Evolutionary conservation across 2,113 vertebrate genomes (phyloP), one percentile per base, ranked within the genome.

Genomic region (Pachyramphus minor): DNA sequence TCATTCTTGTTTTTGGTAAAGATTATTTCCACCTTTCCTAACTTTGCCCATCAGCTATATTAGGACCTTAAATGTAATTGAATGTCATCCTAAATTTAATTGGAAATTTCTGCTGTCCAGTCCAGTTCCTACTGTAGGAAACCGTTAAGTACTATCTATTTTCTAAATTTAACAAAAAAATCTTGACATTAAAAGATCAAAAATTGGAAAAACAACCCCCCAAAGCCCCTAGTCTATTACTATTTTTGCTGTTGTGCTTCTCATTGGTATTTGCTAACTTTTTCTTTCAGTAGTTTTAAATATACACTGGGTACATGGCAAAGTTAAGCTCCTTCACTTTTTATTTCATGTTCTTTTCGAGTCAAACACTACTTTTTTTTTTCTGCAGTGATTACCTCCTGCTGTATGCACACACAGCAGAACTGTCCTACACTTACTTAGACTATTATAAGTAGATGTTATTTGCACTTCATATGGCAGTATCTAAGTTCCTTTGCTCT

Each of bases 221-320:
- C 2, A 5, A 8, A 39, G 0, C 1, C 7, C 8, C 16, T 12
- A 44, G 1, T 39, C 39, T 67, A 35, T 33, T 75, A 7, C 11
- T 62, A 50, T 27, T 66, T 88, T 66, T 85, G 12, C 12, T 82
- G 10, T 91, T 79, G 8, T 56, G 13, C 27, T 41, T 87, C 28
- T 14, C 11, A 8, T 8, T 67, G 30, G 52, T n/a, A 7, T 82
- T 89, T 82, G 30, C 16, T 41, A 20, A 59, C 1, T 21, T 95
- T 59, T 92, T 81, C 13, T 84, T 89, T 63, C 8, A n/a, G 10
- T 39, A 44, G 42, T 81, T 94, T 80, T 22, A 86, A 88, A 53
- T 86, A 63, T 39, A 30, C 10, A 30, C 22, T 53, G 17, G 5
- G 2, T 69, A 20, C 49, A 52, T 7, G 4, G 13, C 31, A 55